Conservation (phyloP, 2,113 vertebrate genomes). For the Willisornis vidua region DNA sequence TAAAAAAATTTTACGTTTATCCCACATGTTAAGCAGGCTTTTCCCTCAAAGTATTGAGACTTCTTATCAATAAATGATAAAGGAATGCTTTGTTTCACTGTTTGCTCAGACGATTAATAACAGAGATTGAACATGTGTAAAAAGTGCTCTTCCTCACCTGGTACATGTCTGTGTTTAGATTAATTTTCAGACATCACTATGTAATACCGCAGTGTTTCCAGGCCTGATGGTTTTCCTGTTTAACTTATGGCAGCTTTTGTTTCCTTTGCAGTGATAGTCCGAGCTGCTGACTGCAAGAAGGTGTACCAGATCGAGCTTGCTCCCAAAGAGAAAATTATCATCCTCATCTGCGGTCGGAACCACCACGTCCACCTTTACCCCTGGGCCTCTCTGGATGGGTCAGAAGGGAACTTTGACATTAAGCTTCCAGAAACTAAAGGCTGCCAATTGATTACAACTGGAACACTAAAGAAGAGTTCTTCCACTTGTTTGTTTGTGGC, state of each 20-base stretch:
- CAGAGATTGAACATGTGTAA: fast-evolving
- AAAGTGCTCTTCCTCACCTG: not conserved
- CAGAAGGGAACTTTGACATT: conserved; percentile 83
- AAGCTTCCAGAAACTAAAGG: conserved; percentile 94
- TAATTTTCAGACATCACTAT: not conserved
- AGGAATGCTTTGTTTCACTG: not conserved
- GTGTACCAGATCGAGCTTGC: conserved; percentile 93
- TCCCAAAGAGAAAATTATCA: conserved; percentile 86
- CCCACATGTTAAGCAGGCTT: not conserved
- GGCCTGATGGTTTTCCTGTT: not conserved
- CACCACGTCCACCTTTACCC: conserved; percentile 90
- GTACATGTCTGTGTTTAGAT: not conserved
- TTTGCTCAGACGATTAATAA: not conserved
- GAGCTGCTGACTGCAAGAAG: conserved; percentile 94
- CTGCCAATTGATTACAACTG: conserved; percentile 88
- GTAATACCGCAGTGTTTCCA: not conserved
- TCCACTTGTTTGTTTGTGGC: conserved; percentile 88
- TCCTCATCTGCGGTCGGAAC: conserved; percentile 90
- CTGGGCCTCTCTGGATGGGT: conserved; percentile 90
- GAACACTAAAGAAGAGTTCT: conserved; percentile 78
- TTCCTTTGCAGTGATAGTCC: conserved; percentile 86
- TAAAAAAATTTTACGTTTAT: not conserved
- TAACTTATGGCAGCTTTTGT: not conserved
- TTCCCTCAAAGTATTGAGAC: not conserved
- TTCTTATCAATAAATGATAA: not conserved